A percentile compares a stretch with the other conserved stretches of the same genome.
These are phyloP conservation scores for Rhaphigaster nebulosa DNA, from an alignment of 2,888 invertebrate species.

Conservation along the genomic window DNA sequence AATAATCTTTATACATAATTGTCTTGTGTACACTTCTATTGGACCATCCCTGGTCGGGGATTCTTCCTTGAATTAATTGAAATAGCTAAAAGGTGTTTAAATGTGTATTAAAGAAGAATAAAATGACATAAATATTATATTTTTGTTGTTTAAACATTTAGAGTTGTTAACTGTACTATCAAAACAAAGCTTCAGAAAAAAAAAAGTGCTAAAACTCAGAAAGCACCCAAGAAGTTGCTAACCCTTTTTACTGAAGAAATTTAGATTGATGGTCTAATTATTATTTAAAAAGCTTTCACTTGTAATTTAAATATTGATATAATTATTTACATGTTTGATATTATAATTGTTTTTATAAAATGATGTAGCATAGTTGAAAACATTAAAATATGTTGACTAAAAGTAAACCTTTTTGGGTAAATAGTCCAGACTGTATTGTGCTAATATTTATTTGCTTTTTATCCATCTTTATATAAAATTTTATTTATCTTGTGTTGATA, in stretches of 20 bases:
- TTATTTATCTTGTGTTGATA: background rate
- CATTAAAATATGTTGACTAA: background rate
- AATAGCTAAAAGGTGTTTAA: too few species aligned
- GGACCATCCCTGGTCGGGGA: too few species aligned
- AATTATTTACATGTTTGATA: background rate
- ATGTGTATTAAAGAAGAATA: too few species aligned
- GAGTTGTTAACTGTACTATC: background rate
- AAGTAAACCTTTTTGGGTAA: background rate
- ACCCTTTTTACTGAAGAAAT: too few species aligned
- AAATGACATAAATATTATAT: too few species aligned
- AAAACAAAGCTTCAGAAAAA: background rate
- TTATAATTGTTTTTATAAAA: background rate
- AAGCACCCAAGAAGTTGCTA: too few species aligned
- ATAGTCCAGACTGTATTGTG: background rate
- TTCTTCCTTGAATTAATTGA: too few species aligned
- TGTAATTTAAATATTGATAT: background rate
- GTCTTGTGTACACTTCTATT: too few species aligned
- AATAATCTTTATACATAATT: too few species aligned
- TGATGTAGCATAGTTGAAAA: background rate
- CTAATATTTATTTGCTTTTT: background rate
- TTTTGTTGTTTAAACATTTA: too few species aligned
- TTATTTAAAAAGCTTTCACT: background rate
- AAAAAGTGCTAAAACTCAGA: background rate
- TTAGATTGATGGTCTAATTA: background rate
- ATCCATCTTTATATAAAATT: background rate